Evolutionary conservation across 2,113 vertebrate species (phyloP).

Genomic region (Hippocampus zosterae): DNA sequence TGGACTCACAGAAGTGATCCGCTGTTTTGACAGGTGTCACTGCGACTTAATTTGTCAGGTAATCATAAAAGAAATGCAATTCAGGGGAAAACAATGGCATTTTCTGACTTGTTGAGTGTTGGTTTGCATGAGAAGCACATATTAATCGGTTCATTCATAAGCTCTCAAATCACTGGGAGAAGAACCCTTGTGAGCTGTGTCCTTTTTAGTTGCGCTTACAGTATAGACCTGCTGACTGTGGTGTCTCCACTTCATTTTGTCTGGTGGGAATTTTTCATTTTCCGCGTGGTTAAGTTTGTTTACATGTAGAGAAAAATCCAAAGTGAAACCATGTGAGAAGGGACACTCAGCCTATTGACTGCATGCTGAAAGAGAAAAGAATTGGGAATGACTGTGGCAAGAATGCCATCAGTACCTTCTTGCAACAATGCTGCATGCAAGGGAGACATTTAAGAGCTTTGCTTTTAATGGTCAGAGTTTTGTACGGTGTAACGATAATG

Average conservation of each 20-base stretch:
- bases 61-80: slow-evolving; percentile 62
- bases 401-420: background rate
- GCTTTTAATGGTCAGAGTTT: background rate
- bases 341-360: slow-evolving; percentile 1
- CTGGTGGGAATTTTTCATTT: background rate
- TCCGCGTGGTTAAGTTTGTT: slow-evolving; percentile 6
- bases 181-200: background rate
- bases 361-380: background rate
- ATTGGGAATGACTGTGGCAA: background rate
- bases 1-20: slow-evolving; percentile 55
- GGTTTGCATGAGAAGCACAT: slow-evolving; percentile 1
- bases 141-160: background rate
- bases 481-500: background rate
- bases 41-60: slow-evolving; percentile 66
- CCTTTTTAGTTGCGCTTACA: background rate
- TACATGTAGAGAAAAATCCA: background rate
- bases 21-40: slow-evolving; percentile 74
- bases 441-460: background rate
- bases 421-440: background rate
- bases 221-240: background rate
- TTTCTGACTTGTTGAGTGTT: slow-evolving; percentile 1
- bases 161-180: background rate
- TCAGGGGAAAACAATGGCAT: slow-evolving; percentile 34
- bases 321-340: background rate
- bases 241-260: background rate